Evolutionary conservation across 2,888 invertebrate species (phyloP), one percentile per base, ranked within the genome.

Genomic region (Heliconius hortense): DNA sequence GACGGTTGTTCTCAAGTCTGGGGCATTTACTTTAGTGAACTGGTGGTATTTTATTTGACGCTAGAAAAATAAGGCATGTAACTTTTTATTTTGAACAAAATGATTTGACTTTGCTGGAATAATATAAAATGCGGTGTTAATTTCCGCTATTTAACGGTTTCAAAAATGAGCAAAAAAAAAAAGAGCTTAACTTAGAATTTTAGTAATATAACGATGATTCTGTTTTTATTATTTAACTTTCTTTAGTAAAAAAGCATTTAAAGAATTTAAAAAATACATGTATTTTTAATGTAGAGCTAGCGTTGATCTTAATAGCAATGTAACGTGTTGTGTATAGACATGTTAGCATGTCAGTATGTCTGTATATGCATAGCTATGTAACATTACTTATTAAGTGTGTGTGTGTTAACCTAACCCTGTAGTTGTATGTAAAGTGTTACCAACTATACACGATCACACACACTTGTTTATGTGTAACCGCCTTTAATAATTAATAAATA

Each of bases 341-440:
- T 39, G 69, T 24, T 69, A 74, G 74, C 71, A 71, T 63, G 69
- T 69, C 74, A 26, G 74, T 68, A 69, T 69, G 56, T 71, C 24
- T 71, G 71, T 62, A 35, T 39, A 28, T 62, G 71, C 43, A 59
- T 71, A 71, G 71, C 62, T 71, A 75, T 74, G 74, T 77, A 72
- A 77, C 72, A 15, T 74, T 75, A 75, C 69, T 60, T 62, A 43
- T 35, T 77, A 74, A 77, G 77, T 60, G 68, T 72, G 77, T 72
- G 72, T 72, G 75, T 69, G 62, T 72, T 24, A 31, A 75, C 64
- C 59, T 75, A 75, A 75, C 70, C 75, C 75, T 56, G 75, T 75
- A 75, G 75, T 31, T 70, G 74, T 74, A 60, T 64, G 74, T 69
- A 24, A 62, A 74, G 63, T 53, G 48, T 70, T 63, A 73, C 39